Percentiles rank a stretch among this genome's conserved stretches.
Evolutionary conservation across 2,113 vertebrate species (phyloP).

Genomic region (Eleginops maclovinus): DNA sequence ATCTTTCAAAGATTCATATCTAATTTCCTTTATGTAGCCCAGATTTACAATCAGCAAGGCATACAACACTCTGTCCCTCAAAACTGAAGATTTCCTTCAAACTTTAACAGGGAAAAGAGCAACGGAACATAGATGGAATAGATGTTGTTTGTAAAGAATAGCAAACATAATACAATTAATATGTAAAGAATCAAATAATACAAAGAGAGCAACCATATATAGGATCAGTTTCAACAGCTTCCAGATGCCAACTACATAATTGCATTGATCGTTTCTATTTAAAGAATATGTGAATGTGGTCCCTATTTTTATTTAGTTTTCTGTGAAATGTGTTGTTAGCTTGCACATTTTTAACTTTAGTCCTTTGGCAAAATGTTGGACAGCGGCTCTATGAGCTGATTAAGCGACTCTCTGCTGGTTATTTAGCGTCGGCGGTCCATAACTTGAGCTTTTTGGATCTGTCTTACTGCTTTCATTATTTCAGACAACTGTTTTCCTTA

Average conservation of each 20-base stretch:
- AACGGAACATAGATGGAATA: not conserved
- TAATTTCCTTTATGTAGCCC: not conserved
- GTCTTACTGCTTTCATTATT: not conserved
- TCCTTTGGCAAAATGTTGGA: not conserved
- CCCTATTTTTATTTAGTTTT: too few relatives aligned
- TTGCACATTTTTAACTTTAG: not conserved
- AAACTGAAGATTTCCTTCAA: too few relatives aligned
- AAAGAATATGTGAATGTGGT: not conserved
- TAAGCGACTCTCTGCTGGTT: not conserved
- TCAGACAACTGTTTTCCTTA: slow-evolving; percentile 1
- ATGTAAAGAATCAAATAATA: not conserved
- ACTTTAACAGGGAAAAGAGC: too few relatives aligned
- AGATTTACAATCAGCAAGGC: not conserved
- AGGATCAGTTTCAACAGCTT: not conserved
- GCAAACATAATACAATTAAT: not conserved
- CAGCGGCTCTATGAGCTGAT: not conserved
- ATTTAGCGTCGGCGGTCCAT: not conserved
- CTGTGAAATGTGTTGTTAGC: not conserved
- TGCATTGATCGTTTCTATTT: not conserved
- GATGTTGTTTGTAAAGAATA: not conserved
- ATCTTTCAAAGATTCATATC: not conserved
- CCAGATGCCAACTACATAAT: not conserved
- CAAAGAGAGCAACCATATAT: not conserved
- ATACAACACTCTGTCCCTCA: not conserved
- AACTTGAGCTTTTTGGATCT: not conserved